phyloP scores from a whole-genome alignment of 2,888 invertebrate genomes.

The Chironomus riparius region DNA sequence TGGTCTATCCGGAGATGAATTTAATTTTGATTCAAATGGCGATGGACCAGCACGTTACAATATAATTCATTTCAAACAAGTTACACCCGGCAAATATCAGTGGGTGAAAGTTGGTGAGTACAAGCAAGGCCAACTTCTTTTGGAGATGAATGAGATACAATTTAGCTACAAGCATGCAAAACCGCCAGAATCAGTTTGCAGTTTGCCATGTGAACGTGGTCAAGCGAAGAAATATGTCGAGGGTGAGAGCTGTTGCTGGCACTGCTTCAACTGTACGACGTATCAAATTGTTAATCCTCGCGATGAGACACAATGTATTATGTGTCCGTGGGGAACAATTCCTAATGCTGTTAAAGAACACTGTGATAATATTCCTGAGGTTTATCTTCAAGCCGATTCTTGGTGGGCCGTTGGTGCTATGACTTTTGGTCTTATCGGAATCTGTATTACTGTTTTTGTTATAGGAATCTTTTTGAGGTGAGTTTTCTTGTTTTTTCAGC shows the following conservation, averaged over 20 bases:
- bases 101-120: constrained; percentile 87
- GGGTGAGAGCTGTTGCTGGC: constrained; percentile 91
- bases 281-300: constrained; percentile 77
- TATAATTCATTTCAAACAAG: constrained; percentile 89
- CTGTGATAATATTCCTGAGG: constrained; percentile 72
- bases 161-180: constrained; percentile 69
- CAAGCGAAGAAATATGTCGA: constrained; percentile 89
- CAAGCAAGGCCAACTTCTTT: constrained; percentile 64
- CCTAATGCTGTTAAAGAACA: constrained; percentile 66
- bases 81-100: constrained; percentile 58
- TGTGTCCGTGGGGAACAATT: constrained; percentile 73
- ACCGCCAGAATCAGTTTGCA: constrained; percentile 84
- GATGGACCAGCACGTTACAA: constrained; percentile 93
- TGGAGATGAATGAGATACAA: constrained; percentile 77
- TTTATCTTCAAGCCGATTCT: constrained; percentile 70
- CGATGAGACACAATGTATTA: constrained; percentile 75
- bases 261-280: constrained; percentile 81
- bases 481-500: not conserved
- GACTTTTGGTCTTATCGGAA: constrained; percentile 78
- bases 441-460: constrained; percentile 69
- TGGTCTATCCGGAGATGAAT: constrained; percentile 81
- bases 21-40: constrained; percentile 81
- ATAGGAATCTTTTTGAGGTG: constrained; percentile 64
- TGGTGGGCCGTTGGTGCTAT: constrained; percentile 91
- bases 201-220: constrained; percentile 75